Evolutionary conservation across 2,888 invertebrate genomes (phyloP).

Genomic region (Morpho achilles): DNA sequence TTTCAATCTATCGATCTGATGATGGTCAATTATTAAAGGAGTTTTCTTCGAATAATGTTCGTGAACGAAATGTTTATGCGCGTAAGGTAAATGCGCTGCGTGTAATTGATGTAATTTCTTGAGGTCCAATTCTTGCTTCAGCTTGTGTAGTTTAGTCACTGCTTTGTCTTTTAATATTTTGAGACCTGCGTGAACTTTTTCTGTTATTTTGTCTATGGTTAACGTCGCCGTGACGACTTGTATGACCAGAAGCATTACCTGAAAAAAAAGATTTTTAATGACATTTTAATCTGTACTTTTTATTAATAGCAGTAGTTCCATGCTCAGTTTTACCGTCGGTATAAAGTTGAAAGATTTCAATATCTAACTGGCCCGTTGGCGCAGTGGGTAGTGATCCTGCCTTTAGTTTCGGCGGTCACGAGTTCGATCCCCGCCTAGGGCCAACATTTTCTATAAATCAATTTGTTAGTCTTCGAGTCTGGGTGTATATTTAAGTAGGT

Average conservation of each 20-base stretch:
- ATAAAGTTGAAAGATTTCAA: too few relatives aligned
- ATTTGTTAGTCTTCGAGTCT: too few relatives aligned
- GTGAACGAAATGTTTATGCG: constrained; percentile 30
- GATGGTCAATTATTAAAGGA: constrained; percentile 30
- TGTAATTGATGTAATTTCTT: constrained; percentile 33
- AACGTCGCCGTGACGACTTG: constrained; percentile 47
- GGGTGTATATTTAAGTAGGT: too few relatives aligned
- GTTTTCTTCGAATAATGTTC: constrained; percentile 32
- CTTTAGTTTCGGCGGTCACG: too few relatives aligned
- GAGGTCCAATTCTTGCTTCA: constrained; percentile 35
- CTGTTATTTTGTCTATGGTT: constrained; percentile 47
- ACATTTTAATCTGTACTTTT: too few relatives aligned
- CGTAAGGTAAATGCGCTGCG: constrained; percentile 26
- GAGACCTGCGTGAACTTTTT: constrained; percentile 37
- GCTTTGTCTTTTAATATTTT: constrained; percentile 39
- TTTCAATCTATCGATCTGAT: constrained; percentile 34
- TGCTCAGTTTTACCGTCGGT: too few relatives aligned
- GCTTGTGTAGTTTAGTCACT: constrained; percentile 34
- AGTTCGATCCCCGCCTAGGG: too few relatives aligned
- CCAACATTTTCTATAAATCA: too few relatives aligned
- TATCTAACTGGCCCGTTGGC: too few relatives aligned
- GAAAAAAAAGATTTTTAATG: constrained; percentile 25
- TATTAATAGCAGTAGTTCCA: too few relatives aligned
- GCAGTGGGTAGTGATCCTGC: too few relatives aligned
- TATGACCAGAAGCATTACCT: constrained; percentile 48